phyloP scores from a whole-genome alignment of 2,888 invertebrate genomes.

The Horisme vitalbata region DNA sequence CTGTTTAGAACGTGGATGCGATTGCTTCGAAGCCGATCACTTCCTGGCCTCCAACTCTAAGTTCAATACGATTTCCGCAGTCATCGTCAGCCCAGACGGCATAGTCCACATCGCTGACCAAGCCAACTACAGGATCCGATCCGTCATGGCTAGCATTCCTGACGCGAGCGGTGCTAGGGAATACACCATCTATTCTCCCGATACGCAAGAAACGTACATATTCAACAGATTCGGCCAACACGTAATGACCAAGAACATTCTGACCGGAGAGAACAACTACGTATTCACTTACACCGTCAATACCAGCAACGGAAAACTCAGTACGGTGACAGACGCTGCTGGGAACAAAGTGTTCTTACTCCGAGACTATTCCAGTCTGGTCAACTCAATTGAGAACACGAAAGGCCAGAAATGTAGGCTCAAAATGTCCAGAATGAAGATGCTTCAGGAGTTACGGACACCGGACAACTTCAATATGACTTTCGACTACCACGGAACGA shows the following conservation, averaged over 20 bases:
- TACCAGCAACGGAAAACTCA: slow-evolving; percentile 97
- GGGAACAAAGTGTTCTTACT: slow-evolving; percentile 94
- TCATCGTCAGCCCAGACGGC: slow-evolving; percentile 96
- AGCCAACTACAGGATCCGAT: slow-evolving; percentile 93
- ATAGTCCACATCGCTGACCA: slow-evolving; percentile 98
- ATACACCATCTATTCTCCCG: slow-evolving; percentile 97
- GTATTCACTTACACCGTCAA: slow-evolving; percentile 98
- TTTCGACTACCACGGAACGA: slow-evolving; percentile 95
- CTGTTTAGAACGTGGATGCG: slow-evolving; percentile 94
- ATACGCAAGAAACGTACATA: slow-evolving; percentile 96
- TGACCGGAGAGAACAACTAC: slow-evolving; percentile 97
- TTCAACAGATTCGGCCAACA: slow-evolving; percentile 98
- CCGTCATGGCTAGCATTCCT: slow-evolving; percentile 94
- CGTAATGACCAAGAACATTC: slow-evolving; percentile 94
- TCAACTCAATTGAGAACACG: slow-evolving; percentile 96
- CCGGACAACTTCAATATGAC: slow-evolving; percentile 97
- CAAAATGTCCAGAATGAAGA: slow-evolving; percentile 95
- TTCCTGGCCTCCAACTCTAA: slow-evolving; percentile 96
- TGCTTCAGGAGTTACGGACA: slow-evolving; percentile 94
- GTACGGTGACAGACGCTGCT: slow-evolving; percentile 96
- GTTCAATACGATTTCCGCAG: slow-evolving; percentile 96
- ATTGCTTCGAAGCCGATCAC: slow-evolving; percentile 96
- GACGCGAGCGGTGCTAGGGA: slow-evolving; percentile 92
- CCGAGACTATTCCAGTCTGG: slow-evolving; percentile 92
- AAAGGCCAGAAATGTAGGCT: slow-evolving; percentile 95